phyloP scores from a whole-genome alignment of 2,113 vertebrate species.

The Anhinga rufa region DNA sequence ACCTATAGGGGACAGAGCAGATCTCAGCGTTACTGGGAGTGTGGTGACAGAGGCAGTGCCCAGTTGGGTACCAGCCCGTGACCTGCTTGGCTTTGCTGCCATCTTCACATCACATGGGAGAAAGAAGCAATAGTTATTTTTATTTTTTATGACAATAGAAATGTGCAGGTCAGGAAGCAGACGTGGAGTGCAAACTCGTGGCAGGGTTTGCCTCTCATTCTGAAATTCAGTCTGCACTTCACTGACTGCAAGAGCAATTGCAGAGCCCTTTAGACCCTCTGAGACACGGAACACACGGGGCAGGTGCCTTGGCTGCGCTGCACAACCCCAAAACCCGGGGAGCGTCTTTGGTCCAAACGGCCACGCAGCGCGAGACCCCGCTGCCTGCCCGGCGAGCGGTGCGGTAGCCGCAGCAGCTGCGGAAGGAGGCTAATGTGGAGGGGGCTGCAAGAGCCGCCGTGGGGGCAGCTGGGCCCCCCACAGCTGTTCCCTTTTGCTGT shows the following conservation, averaged over 20 bases:
- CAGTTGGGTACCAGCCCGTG: rapidly evolving
- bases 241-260: background rate
- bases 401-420: background rate
- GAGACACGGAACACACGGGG: rapidly evolving
- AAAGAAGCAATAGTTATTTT: background rate
- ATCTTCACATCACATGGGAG: rapidly evolving
- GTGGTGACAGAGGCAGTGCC: rapidly evolving
- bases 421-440: background rate
- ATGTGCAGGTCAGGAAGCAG: background rate
- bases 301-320: background rate
- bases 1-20: background rate
- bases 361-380: rapidly evolving
- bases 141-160: background rate
- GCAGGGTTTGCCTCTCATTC: background rate
- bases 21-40: rapidly evolving
- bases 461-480: no score
- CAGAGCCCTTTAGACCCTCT: background rate
- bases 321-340: background rate
- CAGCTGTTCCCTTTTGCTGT: background rate
- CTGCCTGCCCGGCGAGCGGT: background rate
- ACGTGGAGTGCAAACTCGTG: rapidly evolving
- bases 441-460: background rate
- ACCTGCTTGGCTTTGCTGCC: background rate
- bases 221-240: background rate
- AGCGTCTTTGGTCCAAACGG: rapidly evolving